A percentile compares a stretch with the other conserved stretches of the same genome.
Evolutionary conservation across 2,797 vertebrate species (phyloP).

Genomic region (Sebastes itinus): DNA sequence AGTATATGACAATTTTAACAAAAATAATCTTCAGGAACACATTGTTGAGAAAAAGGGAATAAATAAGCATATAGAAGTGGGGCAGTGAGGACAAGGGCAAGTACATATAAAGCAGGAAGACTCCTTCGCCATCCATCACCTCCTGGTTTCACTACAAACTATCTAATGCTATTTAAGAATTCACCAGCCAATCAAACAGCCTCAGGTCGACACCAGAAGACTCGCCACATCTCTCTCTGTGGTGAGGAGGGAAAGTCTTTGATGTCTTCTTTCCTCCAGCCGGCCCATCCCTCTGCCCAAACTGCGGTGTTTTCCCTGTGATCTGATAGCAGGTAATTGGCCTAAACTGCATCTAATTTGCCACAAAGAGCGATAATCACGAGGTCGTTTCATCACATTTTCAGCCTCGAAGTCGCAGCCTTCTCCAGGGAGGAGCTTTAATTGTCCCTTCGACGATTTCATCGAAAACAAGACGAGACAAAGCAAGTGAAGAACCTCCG

Average conservation of each 20-base stretch:
- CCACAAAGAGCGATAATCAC: conserved; percentile 84
- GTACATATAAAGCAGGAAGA: neutral
- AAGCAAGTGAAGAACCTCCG: neutral
- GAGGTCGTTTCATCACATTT: conserved; percentile 71
- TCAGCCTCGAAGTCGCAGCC: neutral
- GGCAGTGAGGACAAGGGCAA: neutral
- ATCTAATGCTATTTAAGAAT: neutral
- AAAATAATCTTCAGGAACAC: too few species aligned
- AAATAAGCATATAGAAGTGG: neutral
- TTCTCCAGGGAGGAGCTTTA: neutral
- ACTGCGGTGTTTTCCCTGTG: conserved; percentile 72
- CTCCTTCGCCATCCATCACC: neutral
- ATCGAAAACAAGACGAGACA: neutral
- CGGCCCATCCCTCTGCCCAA: neutral
- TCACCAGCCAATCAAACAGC: neutral
- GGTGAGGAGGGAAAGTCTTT: conserved; percentile 10
- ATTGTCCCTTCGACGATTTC: neutral
- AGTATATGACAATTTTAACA: too few species aligned
- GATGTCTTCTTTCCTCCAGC: neutral
- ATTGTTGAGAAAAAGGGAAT: neutral
- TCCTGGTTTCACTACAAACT: neutral
- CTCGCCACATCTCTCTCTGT: neutral
- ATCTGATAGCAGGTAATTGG: conserved; percentile 87
- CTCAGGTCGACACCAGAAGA: neutral
- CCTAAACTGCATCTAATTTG: conserved; percentile 88